phyloP scores from a whole-genome alignment of 92 coral and sea anemone species.

The Galaxea fascicularis region DNA sequence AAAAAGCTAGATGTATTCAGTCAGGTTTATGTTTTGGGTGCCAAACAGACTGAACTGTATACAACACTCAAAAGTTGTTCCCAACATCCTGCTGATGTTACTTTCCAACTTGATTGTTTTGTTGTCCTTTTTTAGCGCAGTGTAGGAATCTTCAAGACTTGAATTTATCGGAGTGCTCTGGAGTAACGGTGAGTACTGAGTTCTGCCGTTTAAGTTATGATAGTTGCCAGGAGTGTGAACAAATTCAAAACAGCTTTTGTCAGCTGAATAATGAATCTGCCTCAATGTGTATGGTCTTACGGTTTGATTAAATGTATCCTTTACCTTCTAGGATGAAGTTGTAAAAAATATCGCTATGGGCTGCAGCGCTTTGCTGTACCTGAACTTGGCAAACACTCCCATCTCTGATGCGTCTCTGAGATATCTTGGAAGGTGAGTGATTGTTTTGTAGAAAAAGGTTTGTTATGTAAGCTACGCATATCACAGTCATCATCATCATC shows the following conservation, averaged over 20 bases:
- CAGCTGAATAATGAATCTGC: too few relatives aligned
- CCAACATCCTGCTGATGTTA: too few relatives aligned
- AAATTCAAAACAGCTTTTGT: too few relatives aligned
- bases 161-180: slow-evolving; percentile 86
- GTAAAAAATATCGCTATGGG: slow-evolving; percentile 85
- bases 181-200: slow-evolving; percentile 77
- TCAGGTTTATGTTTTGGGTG: too few relatives aligned
- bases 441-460: background rate
- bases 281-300: too few relatives aligned
- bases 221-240: background rate
- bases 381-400: slow-evolving; percentile 85
- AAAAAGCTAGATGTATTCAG: too few relatives aligned
- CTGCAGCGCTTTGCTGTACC: slow-evolving; percentile 85
- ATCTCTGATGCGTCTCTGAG: slow-evolving; percentile 94
- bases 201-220: background rate
- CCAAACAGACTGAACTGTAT: too few relatives aligned
- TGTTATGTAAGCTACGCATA: too few relatives aligned
- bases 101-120: background rate
- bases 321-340: slow-evolving; percentile 82
- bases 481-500: too few relatives aligned
- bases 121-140: slow-evolving; percentile 66
- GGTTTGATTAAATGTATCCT: background rate
- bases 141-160: slow-evolving; percentile 96
- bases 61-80: too few relatives aligned
- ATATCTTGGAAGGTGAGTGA: slow-evolving; percentile 81